Conservation (phyloP, 2,888 invertebrate species). For the Tetranychus truncatus region DNA sequence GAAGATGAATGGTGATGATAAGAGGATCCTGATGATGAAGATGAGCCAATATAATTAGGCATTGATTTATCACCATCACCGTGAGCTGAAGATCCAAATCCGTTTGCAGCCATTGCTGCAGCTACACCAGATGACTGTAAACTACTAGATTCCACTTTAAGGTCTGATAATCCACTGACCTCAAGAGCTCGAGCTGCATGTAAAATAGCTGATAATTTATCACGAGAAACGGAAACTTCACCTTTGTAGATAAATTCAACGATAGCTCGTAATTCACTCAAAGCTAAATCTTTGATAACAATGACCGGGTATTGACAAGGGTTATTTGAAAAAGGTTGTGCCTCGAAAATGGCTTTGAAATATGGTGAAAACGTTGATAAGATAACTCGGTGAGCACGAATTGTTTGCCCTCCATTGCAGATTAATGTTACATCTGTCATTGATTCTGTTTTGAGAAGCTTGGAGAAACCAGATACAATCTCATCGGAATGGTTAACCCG, state of each 20-base stretch:
- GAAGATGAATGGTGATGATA: not conserved
- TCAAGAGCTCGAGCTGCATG: conserved; percentile 10
- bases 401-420: conserved; percentile 13
- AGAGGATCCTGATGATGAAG: not conserved
- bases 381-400: conserved; percentile 13
- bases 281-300: conserved; percentile 7
- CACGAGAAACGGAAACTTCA: conserved; percentile 13
- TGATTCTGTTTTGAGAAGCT: conserved; percentile 10
- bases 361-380: conserved; percentile 13
- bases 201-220: conserved; percentile 11
- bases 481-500: conserved; percentile 13
- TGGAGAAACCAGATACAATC: conserved; percentile 9
- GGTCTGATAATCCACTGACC: conserved; percentile 9
- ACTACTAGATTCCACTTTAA: conserved; percentile 9
- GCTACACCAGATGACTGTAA: not conserved
- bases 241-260: conserved; percentile 17
- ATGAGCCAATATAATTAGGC: not conserved
- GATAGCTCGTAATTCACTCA: conserved; percentile 8
- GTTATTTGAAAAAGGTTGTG: conserved; percentile 14
- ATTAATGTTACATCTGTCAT: conserved; percentile 16
- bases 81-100: not conserved
- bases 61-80: not conserved
- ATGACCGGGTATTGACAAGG: conserved; percentile 16
- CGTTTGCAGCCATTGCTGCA: not conserved
- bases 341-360: conserved; percentile 14